Evolutionary conservation across 2,113 vertebrate genomes (phyloP), one percentile per base, ranked within the genome.

Genomic region (Himantopus leucocephalus): DNA sequence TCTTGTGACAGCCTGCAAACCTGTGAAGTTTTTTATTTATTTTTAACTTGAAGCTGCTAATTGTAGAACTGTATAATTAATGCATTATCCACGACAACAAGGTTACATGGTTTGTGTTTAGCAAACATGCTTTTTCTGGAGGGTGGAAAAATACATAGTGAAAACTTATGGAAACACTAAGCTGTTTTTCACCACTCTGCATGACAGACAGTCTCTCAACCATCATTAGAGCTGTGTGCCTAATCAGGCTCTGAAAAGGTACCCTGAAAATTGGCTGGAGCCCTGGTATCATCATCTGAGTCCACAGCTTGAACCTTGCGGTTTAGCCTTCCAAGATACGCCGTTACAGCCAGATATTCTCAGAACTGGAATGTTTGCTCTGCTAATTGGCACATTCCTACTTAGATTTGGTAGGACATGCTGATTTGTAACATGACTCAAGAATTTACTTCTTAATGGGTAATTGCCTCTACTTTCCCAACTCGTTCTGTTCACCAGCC

Each of bases 1-100:
- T 90, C 71, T 78, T 56, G 48, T 76, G 75, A 94, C 48, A 94
- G 83, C 55, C 81, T 85, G 85, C 70, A 90, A 86, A 71, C 74
- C 92, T 88, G 85, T 84, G 91, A 97, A 85, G 59, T 95, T 85
- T 82, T 89, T 15, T 52, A 92, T 97, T 97, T 94, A 94, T 96
- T 96, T 97, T 96, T 91, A 96, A 96, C 83, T 96, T 37, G 66
- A 79, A 92, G 84, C 83, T 91, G 92, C 89, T 97, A 96, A 96
- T 94, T 97, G 94, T 96, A 85, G 94, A 96, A 94, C 88, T 90
- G 83, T 78, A 90, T 94, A 97, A 95, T 93, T 92, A 88, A 94
- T 91, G 43, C 43, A 58, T 97, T 95, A 96, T 92, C 67, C 86
- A 88, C 9, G 24, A 91, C 55, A 95, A 90, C 88, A 96, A 85